Evolutionary conservation across 2,888 invertebrate species (phyloP).

Genomic region (Pristionchus mayeri): DNA sequence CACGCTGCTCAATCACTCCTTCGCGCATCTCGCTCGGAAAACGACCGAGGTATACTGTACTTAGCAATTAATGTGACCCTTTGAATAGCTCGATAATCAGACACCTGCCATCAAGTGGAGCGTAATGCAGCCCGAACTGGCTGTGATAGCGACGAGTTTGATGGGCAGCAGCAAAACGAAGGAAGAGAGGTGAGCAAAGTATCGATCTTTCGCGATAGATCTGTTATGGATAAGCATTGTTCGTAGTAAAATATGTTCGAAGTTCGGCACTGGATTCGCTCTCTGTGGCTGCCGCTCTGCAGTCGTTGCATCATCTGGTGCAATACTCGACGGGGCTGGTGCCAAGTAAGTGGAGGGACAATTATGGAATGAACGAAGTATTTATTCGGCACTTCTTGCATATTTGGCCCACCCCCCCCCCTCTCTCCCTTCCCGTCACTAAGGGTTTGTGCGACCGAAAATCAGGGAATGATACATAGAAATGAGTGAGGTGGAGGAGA

Average conservation of each 20-base stretch:
- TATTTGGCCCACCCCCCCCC: too few relatives aligned
- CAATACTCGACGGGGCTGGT: background rate
- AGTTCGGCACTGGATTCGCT: background rate
- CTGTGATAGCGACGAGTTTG: background rate
- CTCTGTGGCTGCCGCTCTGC: background rate
- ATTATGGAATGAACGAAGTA: too few relatives aligned
- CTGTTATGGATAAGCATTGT: too few relatives aligned
- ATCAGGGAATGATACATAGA: too few relatives aligned
- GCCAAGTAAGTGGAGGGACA: background rate
- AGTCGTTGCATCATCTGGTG: background rate
- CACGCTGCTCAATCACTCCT: slow-evolving; percentile 18
- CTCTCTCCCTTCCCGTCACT: too few relatives aligned
- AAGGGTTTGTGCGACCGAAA: too few relatives aligned
- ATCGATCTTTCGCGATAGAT: too few relatives aligned
- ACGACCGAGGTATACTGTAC: slow-evolving; percentile 18
- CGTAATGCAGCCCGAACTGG: background rate
- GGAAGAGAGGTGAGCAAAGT: background rate
- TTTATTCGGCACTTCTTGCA: too few relatives aligned
- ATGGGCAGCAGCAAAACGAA: background rate
- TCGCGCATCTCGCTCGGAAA: slow-evolving; percentile 18
- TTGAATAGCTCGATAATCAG: background rate
- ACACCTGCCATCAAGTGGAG: background rate
- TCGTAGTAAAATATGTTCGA: too few relatives aligned
- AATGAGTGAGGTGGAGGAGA: too few relatives aligned
- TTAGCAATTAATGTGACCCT: background rate